Evolutionary conservation across 2,797 vertebrate genomes (phyloP), one percentile per base, ranked within the genome.

Genomic region (Limnodromus scolopaceus): DNA sequence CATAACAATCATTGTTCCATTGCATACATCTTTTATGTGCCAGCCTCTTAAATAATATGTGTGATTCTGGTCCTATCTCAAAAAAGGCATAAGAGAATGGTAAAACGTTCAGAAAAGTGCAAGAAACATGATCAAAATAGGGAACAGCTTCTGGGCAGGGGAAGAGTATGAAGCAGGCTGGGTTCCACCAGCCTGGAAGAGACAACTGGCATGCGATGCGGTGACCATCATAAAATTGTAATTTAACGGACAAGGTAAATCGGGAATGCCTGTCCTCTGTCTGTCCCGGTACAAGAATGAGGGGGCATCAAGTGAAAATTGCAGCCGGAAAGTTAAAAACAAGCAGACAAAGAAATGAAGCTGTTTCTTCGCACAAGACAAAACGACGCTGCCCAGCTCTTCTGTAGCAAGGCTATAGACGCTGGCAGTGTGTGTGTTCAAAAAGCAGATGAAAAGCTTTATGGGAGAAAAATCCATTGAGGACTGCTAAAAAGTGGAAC

Each of bases 201-300:
- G 63, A 38, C 63, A 34, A 16, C 23, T 11, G 32, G 19, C 19
- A 16, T 1, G 5, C 1, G 2, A 10, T n/a, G 49, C 0, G 0
- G 39, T 38, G 39, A 54, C 61, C 7, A 0, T 34, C 39, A 34
- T 4, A 18, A 24, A 22, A 54, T 1, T 8, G 20, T 53, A 13
- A 39, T 39, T 70, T 43, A 43, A 11, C 24, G 39, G n/a, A 11
- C 39, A 24, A 19, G 28, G 28, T 18, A 27, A 23, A 16, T 8
- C 39, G 36, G 23, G 34, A 36, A 30, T 23, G 28, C 6, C 48
- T 41, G 38, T 46, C 41, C 1, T 0, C 39, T 15, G 3, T 19
- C 45, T 13, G 68, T 53, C 63, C 23, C 1, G 0, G 23, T 8
- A 12, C 45, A 13, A 30, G 55, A 68, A 13, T 13, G 66, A 32